Conservation (phyloP, 2,888 invertebrate species). For the Drosophila basisetae region DNA sequence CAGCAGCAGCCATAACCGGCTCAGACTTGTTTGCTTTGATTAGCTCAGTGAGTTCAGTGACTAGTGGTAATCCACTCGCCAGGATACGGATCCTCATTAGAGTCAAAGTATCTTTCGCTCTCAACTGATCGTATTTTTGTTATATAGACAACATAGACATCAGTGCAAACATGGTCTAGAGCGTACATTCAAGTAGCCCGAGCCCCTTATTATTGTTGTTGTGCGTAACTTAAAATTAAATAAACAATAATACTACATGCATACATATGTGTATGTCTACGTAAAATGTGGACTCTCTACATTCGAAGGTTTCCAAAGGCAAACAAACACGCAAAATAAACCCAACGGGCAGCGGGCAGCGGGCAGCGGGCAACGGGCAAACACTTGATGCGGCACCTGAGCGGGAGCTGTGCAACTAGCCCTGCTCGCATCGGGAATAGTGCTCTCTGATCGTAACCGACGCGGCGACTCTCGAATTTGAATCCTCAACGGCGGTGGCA, state of each 20-base stretch:
- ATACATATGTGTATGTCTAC: conserved; percentile 13
- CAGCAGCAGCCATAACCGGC: conserved; percentile 2
- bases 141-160: conserved; percentile 34
- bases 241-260: conserved; percentile 54
- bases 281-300: conserved; percentile 54
- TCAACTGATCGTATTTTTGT: conserved; percentile 11
- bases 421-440: background rate
- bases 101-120: conserved; percentile 58
- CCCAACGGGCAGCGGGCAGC: conserved; percentile 56
- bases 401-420: conserved; percentile 23
- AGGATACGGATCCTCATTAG: conserved; percentile 63
- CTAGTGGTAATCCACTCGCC: conserved; percentile 52
- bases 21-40: conserved; percentile 65
- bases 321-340: conserved; percentile 74
- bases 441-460: conserved; percentile 73
- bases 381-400: conserved; percentile 63
- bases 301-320: conserved; percentile 60
- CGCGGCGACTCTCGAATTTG: conserved; percentile 51
- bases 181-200: conserved; percentile 43
- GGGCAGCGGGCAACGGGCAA: conserved; percentile 29
- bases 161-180: conserved; percentile 49
- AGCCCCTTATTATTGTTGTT: conserved; percentile 49
- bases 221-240: conserved; percentile 74
- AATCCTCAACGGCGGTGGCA: conserved; percentile 76
- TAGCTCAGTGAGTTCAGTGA: conserved; percentile 63